Percentiles rank a stretch among this genome's conserved stretches.
phyloP scores from a whole-genome alignment of 2,797 vertebrate genomes.

The Catamblyrhynchus diadema region DNA sequence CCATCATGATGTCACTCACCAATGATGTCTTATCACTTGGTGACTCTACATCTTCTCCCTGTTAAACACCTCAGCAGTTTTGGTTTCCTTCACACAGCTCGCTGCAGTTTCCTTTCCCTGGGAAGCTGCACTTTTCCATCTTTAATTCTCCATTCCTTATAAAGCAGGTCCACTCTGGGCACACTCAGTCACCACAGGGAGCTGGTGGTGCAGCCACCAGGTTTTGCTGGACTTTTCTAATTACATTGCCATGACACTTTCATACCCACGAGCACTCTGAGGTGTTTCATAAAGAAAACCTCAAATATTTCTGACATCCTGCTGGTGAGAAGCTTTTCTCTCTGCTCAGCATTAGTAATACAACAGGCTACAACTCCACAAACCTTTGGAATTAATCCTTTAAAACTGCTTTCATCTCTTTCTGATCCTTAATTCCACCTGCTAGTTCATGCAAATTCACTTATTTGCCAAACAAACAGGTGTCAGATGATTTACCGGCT shows the following conservation, averaged over 20 bases:
- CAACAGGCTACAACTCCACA: not conserved
- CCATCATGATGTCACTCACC: not conserved
- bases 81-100: not conserved
- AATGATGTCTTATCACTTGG: not conserved
- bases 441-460: not conserved
- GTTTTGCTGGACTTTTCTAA: not conserved
- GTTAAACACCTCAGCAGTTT: not conserved
- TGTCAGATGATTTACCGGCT: not conserved
- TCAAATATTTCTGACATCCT: not conserved
- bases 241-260: not conserved
- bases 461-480: not conserved
- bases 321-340: not conserved
- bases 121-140: not conserved
- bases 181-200: not conserved
- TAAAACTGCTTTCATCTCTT: not conserved
- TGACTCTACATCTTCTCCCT: not conserved
- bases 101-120: not conserved
- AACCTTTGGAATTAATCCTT: not conserved
- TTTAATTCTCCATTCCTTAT: not conserved
- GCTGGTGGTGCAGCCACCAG: not conserved
- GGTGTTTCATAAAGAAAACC: constrained; percentile 11
- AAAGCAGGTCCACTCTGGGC: not conserved
- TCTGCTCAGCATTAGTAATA: not conserved
- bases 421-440: not conserved
- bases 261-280: not conserved